Conservation (phyloP, 1,140 invertebrate species). For the Drosophila pseudoobscura region DNA sequence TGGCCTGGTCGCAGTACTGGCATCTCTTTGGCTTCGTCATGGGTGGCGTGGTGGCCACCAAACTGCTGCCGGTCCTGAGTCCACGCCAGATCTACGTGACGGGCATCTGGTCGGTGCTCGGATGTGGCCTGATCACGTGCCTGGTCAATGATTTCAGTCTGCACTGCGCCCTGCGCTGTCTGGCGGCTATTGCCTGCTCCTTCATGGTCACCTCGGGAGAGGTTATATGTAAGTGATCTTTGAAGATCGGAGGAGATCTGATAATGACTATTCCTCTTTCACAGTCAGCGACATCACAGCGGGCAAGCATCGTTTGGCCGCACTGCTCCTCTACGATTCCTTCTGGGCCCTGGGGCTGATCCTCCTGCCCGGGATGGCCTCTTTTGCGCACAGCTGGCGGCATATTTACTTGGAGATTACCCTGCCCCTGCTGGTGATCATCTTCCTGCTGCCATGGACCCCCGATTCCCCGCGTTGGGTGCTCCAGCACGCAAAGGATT, state of each 20-base stretch:
- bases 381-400: constrained; percentile 78
- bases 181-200: constrained; percentile 76
- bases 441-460: constrained; percentile 80
- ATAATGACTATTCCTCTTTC: neutral
- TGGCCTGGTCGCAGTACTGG: constrained; percentile 83
- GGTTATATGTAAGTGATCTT: constrained; percentile 70
- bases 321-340: constrained; percentile 78
- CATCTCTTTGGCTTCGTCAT: constrained; percentile 83
- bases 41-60: constrained; percentile 80
- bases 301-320: constrained; percentile 69
- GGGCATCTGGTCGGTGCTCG: constrained; percentile 72
- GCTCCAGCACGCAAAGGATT: constrained; percentile 55
- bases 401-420: constrained; percentile 82
- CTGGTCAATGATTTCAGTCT: constrained; percentile 75
- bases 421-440: constrained; percentile 71
- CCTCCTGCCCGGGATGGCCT: constrained; percentile 73
- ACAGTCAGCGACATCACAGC: constrained; percentile 80
- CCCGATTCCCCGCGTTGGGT: constrained; percentile 83
- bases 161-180: constrained; percentile 78
- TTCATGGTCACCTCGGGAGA: constrained; percentile 79
- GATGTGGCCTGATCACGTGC: constrained; percentile 74
- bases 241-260: neutral
- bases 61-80: constrained; percentile 79
- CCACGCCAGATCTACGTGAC: constrained; percentile 74
- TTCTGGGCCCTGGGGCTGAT: constrained; percentile 83